Base-by-base conservation (phyloP, 2,113 vertebrate genomes). In the Panthera tigris region DNA sequence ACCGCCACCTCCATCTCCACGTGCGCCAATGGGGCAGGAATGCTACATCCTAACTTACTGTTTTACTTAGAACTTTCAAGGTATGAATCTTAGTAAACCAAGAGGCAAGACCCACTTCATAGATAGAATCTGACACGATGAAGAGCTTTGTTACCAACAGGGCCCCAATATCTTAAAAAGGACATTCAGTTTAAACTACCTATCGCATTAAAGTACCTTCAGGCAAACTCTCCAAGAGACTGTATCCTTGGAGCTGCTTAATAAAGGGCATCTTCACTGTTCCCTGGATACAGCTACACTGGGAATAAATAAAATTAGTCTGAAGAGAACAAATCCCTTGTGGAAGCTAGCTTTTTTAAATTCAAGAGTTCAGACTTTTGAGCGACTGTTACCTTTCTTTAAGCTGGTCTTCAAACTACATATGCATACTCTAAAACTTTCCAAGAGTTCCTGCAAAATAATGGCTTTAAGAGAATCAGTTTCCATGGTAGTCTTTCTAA, bases 261-360 rank as follows among this genome's bases (percentile, higher is more conserved):
- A 81, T 74, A 90, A 91, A 96, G 57, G 29, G 13, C 39, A 61
- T 52, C 80, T 71, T 57, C 45, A 71, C 16, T 73, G 69, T 71
- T 95, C 68, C 86, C 89, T 93, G 85, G 71, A 93, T 50, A 73
- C 63, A 66, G n/a, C 50, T 36, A 69, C 0, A 15, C 3, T 19
- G 69, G 52, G 39, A 95, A 97, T 45, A 95, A 86, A 86, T 36
- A 80, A 78, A 96, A 74, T 18, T 41, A 57, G 23, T 39, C 31
- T 76, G 16, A 78, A 68, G 55, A 89, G 82, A 92, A 71, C 18
- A 65, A 90, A 79, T 79, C 61, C 41, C 68, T 39, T 61, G 52
- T 4, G 33, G 52, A 92, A 25, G 39, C 8, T 33, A 57, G 69
- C 16, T 76, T n/a, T 82, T 92, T 61, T 65, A 39, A 94, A 89